These are phyloP conservation scores for Piliocolobus tephrosceles DNA, from an alignment of 2,113 vertebrate genomes.

Conservation along the genomic window DNA sequence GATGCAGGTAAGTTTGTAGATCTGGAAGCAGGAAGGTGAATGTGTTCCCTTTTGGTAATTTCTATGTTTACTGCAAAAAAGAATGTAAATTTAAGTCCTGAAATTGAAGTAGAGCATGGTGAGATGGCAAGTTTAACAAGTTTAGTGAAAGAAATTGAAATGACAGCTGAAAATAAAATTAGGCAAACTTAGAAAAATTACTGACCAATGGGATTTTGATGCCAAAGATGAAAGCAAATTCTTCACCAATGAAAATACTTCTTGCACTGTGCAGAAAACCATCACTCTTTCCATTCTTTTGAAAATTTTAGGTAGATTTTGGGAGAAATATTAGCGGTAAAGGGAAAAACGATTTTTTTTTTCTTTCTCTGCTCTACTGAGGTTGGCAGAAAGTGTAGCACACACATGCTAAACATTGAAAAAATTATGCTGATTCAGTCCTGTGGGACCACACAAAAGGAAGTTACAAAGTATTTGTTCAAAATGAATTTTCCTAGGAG, in stretches of 20 bases:
- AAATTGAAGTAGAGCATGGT: not conserved
- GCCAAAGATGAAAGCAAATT: not conserved
- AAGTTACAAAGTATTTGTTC: slow-evolving; percentile 3
- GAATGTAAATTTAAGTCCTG: slow-evolving; percentile 16
- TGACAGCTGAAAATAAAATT: slow-evolving; percentile 21
- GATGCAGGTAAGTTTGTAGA: not conserved
- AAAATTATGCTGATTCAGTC: not conserved
- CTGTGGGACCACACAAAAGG: not conserved
- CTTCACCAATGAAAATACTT: not conserved
- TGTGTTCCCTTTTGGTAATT: not conserved
- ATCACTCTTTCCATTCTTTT: not conserved
- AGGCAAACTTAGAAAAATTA: slow-evolving; percentile 35
- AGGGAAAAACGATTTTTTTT: not conserved
- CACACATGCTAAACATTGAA: not conserved
- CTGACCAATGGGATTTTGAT: not conserved
- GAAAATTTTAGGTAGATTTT: slow-evolving; percentile 14
- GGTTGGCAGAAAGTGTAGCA: not conserved
- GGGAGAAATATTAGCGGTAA: not conserved
- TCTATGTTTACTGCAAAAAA: not conserved
- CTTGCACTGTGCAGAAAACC: not conserved
- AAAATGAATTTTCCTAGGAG: slow-evolving; percentile 27
- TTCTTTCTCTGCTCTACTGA: not conserved
- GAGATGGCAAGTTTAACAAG: not conserved
- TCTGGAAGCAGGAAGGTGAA: not conserved
- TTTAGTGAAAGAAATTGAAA: not conserved